These are phyloP conservation scores for Phaenicophaeus curvirostris DNA, from an alignment of 2,797 vertebrate genomes.

Conservation along the genomic window DNA sequence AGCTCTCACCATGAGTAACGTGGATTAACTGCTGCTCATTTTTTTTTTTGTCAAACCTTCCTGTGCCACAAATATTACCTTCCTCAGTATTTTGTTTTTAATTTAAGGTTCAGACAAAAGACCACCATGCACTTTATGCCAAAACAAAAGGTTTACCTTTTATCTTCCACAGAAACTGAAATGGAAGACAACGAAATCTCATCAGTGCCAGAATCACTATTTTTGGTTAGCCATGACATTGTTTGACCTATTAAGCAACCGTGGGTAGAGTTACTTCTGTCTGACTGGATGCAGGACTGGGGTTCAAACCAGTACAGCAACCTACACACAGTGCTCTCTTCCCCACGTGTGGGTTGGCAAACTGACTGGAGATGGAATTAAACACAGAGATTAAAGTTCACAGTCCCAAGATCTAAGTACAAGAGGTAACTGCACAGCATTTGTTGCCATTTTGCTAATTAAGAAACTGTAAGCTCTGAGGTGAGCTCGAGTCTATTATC, in stretches of 20 bases:
- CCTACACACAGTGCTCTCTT: background rate
- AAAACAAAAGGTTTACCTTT: background rate
- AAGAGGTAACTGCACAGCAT: background rate
- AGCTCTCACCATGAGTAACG: background rate
- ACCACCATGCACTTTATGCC: background rate
- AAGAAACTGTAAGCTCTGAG: background rate
- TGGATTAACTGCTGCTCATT: background rate
- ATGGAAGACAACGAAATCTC: background rate
- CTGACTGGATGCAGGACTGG: background rate
- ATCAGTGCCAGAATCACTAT: background rate
- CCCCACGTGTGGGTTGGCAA: background rate
- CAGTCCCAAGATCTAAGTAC: background rate
- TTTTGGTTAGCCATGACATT: background rate
- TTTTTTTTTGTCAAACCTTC: background rate
- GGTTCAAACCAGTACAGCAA: constrained; percentile 8
- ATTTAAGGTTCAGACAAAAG: background rate
- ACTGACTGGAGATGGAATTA: background rate
- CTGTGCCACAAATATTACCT: background rate
- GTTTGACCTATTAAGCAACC: background rate
- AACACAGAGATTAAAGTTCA: background rate
- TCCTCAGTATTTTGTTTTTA: background rate
- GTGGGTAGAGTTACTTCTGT: background rate
- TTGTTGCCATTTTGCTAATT: background rate
- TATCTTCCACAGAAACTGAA: background rate
- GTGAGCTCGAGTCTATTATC: background rate